Evolutionary conservation across 1,140 invertebrate genomes (phyloP), one percentile per base, ranked within the genome.

Genomic region (Trichonephila inaurata): DNA sequence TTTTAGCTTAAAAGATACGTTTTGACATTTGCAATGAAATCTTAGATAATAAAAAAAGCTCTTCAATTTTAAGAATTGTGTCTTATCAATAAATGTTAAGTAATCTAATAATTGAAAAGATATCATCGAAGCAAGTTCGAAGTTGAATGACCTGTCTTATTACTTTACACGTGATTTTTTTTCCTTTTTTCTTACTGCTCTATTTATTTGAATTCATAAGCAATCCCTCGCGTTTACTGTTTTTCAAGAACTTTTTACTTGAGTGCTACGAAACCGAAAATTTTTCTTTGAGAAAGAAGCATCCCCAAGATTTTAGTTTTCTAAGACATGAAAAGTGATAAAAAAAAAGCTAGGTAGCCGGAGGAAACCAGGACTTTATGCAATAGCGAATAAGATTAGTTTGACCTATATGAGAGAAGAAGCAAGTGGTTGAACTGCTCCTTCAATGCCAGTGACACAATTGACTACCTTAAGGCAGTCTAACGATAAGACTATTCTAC

Each of bases 391-490:
- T 83, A 14, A 24, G 44, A 58, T 83, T 60, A 58, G 82, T 10
- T 77, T 83, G 82, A 83, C 82, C 82, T 83, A 83, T 83, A 83
- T 83, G 82, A n/a, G 82, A 83, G 82, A 83, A 60, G 44, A 83
- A n/a, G 44, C 82, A 60, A 83, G 82, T 83, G 82, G 82, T n/a
- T 83, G 40, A 83, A 60, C 82, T 83, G n/a, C 82, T 58, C 82
- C 82, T 83, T 83, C 44, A 83, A 83, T 83, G 51, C 82, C 82
- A 83, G 82, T 83, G 82, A 83, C 51, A 83, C 44, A 60, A 83
- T 58, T 83, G 82, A 24, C 19, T 51, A 51, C 82, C 21, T 12
- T 77, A 18, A 77, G 72, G 72, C 33, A 40, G 28, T 28, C 72
- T 77, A 6, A 18, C 28, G 28, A 28, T 40, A 77, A 33, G 72